These are phyloP conservation scores for Nanorana parkeri DNA, from an alignment of 2,113 vertebrate species.

Conservation along the genomic window DNA sequence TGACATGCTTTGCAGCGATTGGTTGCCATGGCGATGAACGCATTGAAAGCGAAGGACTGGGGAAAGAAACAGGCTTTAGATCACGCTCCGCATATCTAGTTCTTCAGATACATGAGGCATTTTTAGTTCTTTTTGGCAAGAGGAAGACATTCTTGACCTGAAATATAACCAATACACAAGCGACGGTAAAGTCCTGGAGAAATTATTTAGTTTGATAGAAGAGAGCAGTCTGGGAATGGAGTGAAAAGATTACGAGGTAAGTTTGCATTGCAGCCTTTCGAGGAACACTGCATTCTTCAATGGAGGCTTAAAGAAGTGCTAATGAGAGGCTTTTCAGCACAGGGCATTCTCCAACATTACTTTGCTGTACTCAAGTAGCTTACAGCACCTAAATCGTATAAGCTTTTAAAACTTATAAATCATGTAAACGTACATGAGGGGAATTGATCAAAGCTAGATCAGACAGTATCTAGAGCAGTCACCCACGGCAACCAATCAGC, in stretches of 20 bases:
- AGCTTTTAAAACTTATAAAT: no score
- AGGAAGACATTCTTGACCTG: not conserved
- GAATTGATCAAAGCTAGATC: no score
- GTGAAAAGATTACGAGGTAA: conserved; percentile 15
- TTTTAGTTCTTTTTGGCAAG: not conserved
- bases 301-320: not conserved
- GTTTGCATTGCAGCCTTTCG: not conserved
- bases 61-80: conserved; percentile 37
- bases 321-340: not conserved
- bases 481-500: no score
- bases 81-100: not conserved
- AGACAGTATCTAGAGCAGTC: no score
- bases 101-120: not conserved
- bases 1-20: conserved; percentile 62
- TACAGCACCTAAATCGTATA: no score
- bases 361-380: no score
- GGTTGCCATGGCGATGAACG: conserved; percentile 69
- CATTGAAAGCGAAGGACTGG: conserved; percentile 56
- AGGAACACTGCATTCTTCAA: conserved; percentile 25
- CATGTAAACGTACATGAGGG: no score
- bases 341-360: not conserved
- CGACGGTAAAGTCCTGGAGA: not conserved
- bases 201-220: not conserved
- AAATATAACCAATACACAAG: not conserved
- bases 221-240: not conserved